Evolutionary conservation across 2,888 invertebrate species (phyloP).

Genomic region (Brachynemurus nebulosus): DNA sequence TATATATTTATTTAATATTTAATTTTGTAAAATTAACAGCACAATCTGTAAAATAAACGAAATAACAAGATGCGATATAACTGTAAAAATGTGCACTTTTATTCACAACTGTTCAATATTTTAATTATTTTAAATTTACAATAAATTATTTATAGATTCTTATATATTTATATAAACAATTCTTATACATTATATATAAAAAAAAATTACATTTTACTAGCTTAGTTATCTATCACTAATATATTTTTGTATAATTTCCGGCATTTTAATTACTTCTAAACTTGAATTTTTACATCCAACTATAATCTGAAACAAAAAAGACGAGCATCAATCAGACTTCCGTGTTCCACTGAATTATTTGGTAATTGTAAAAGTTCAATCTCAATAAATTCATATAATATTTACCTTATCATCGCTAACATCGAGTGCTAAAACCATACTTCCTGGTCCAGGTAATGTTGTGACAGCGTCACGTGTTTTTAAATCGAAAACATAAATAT

Average conservation of each 20-base stretch:
- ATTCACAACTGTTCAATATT: too few relatives aligned
- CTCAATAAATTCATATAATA: constrained; percentile 10
- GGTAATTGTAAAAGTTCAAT: background rate
- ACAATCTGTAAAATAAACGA: too few relatives aligned
- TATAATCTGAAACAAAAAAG: constrained; percentile 19
- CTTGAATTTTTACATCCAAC: constrained; percentile 16
- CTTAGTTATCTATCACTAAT: background rate
- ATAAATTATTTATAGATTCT: too few relatives aligned
- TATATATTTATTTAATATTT: too few relatives aligned
- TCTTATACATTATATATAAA: too few relatives aligned
- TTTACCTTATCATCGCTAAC: constrained; percentile 47
- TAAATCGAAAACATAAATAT: constrained; percentile 54
- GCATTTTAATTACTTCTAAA: constrained; percentile 3
- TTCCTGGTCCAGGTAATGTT: constrained; percentile 52
- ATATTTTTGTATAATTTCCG: constrained; percentile 2
- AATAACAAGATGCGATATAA: too few relatives aligned
- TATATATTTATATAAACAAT: too few relatives aligned
- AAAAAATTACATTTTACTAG: too few relatives aligned
- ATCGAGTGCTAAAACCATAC: constrained; percentile 57
- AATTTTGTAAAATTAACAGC: too few relatives aligned
- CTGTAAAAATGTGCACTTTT: too few relatives aligned
- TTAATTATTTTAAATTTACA: too few relatives aligned
- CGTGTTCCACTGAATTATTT: background rate
- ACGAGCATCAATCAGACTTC: background rate
- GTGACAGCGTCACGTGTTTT: constrained; percentile 38